Evolutionary conservation across 37 sponge, comb jelly and placozoan genomes (phyloP).

Genomic region (Agelas oroides): DNA sequence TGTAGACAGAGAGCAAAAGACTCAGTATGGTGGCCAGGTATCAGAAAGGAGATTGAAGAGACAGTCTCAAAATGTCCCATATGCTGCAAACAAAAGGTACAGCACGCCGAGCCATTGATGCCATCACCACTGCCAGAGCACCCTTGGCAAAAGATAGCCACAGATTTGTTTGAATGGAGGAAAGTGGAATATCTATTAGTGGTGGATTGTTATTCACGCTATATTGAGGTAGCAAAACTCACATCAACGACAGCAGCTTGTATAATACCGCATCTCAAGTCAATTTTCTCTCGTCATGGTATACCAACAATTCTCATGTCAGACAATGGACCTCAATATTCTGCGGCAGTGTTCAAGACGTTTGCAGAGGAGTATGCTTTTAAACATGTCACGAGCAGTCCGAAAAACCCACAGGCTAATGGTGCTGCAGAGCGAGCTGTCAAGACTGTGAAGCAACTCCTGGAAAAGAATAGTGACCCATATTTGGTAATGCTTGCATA

Average conservation of each 20-base stretch:
- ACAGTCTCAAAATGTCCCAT: not conserved
- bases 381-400: slow-evolving; percentile 54
- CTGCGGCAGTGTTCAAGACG: slow-evolving; percentile 10
- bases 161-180: no score
- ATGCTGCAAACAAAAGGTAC: not conserved
- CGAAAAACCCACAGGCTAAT: slow-evolving; percentile 57
- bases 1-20: slow-evolving; percentile 1
- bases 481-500: slow-evolving; percentile 54
- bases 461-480: slow-evolving; percentile 37
- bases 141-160: no score
- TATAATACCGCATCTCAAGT: slow-evolving; percentile 13
- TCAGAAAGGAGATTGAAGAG: not conserved
- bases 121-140: no score
- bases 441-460: slow-evolving; percentile 41
- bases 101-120: slow-evolving; percentile 1
- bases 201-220: slow-evolving; percentile 53
- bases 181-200: no score
- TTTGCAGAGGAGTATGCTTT: slow-evolving; percentile 62
- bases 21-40: slow-evolving; percentile 19
- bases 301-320: slow-evolving; percentile 47
- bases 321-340: slow-evolving; percentile 76
- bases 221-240: slow-evolving; percentile 36
- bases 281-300: slow-evolving; percentile 67
- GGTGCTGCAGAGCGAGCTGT: slow-evolving; percentile 66
- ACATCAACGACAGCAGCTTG: not conserved